Conservation (phyloP, 2,113 vertebrate species). For the Stictonetta naevosa region DNA sequence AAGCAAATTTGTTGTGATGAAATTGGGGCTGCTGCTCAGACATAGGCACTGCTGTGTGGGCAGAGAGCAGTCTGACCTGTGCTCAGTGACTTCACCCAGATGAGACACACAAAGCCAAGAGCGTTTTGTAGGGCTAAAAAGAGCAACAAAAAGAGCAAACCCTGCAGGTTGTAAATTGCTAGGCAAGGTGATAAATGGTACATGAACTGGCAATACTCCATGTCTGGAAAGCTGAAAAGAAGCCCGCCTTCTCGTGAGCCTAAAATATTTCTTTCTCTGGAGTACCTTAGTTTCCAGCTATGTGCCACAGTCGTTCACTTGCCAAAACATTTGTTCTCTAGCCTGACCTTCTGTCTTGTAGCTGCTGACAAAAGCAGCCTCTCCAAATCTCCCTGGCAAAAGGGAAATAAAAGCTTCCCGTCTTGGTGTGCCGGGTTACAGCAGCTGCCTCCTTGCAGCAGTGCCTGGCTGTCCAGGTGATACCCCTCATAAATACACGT, state of each 20-base stretch:
- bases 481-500: neutral
- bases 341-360: neutral
- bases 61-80: neutral
- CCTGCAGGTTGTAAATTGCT: slow-evolving; percentile 2
- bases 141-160: neutral
- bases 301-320: neutral
- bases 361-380: neutral
- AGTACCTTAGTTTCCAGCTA: neutral
- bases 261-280: neutral
- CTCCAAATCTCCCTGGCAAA: neutral
- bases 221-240: slow-evolving; percentile 25
- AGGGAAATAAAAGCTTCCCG: neutral
- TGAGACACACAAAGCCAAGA: neutral
- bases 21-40: neutral
- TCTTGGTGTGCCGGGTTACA: accelerated
- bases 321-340: neutral
- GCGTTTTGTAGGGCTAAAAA: neutral
- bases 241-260: neutral
- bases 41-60: neutral
- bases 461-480: too few species aligned
- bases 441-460: accelerated
- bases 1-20: neutral
- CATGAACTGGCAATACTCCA: neutral
- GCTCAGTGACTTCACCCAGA: neutral
- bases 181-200: slow-evolving; percentile 22